A percentile compares a stretch with the other conserved stretches of the same genome.
phyloP scores from a whole-genome alignment of 1,140 invertebrate genomes.

The Cydia pomonella region DNA sequence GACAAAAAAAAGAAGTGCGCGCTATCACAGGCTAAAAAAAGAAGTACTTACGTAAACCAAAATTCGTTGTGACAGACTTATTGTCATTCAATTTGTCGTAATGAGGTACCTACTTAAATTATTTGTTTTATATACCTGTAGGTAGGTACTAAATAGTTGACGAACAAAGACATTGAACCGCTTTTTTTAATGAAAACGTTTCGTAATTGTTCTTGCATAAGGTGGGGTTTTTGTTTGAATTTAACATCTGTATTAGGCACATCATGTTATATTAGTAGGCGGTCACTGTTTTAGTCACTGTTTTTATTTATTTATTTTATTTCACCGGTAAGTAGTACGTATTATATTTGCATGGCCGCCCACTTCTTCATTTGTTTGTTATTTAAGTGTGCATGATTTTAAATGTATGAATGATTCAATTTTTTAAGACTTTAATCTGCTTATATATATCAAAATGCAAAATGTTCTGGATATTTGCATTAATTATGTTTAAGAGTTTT shows the following conservation, averaged over 20 bases:
- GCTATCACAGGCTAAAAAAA: not conserved
- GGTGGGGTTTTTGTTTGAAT: not conserved
- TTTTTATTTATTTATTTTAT: not conserved
- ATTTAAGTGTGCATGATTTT: not conserved
- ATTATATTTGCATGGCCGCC: not conserved
- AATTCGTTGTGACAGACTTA: not conserved
- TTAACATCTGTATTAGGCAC: not conserved
- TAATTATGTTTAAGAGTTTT: too few species aligned
- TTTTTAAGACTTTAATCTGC: not conserved
- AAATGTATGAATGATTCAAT: not conserved
- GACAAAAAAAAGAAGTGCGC: not conserved
- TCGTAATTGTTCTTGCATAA: constrained; percentile 24
- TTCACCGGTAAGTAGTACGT: not conserved
- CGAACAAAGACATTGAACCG: constrained; percentile 6
- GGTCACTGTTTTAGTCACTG: not conserved
- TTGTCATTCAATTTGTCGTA: not conserved
- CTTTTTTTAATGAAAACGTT: constrained; percentile 10
- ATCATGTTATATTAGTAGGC: constrained; percentile 4
- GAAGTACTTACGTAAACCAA: too few species aligned
- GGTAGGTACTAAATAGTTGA: not conserved
- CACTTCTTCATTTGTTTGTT: not conserved
- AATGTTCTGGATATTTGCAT: not conserved
- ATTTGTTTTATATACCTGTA: not conserved
- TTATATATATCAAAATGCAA: not conserved
- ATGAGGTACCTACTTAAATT: not conserved